Percentiles rank a stretch among this genome's conserved stretches.
phyloP scores from a whole-genome alignment of 2,888 invertebrate genomes.

The Villa cingulata region DNA sequence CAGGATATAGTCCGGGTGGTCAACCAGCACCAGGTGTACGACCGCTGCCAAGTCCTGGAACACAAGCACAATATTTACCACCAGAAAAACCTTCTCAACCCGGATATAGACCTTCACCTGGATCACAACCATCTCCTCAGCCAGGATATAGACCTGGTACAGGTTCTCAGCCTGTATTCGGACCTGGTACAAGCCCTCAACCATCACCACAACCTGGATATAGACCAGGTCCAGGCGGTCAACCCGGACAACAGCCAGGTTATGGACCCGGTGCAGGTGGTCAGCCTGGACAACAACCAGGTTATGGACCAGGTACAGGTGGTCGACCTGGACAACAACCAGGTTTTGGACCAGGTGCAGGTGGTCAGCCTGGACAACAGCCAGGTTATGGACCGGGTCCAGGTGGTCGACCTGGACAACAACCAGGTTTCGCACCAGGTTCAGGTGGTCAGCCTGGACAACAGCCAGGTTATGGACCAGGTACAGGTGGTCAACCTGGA shows the following conservation, averaged over 20 bases:
- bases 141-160: constrained; percentile 6
- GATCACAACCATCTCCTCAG: constrained; percentile 7
- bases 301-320: neutral
- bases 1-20: neutral
- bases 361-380: neutral
- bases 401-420: neutral
- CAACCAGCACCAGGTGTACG: neutral
- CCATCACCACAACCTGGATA: constrained; percentile 15
- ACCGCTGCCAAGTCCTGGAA: neutral
- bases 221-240: neutral
- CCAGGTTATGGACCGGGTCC: constrained; percentile 1
- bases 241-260: constrained; percentile 1
- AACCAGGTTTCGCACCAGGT: neutral
- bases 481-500: neutral
- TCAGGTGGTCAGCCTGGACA: neutral
- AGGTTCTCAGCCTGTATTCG: constrained; percentile 6
- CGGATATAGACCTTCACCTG: constrained; percentile 11
- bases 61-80: constrained; percentile 5
- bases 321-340: neutral
- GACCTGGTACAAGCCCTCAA: neutral
- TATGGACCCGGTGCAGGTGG: neutral
- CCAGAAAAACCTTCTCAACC: neutral
- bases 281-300: neutral
- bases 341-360: neutral
- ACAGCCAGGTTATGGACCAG: neutral